Evolutionary conservation across 2,797 vertebrate genomes (phyloP).

Genomic region (Diceros bicornis): DNA sequence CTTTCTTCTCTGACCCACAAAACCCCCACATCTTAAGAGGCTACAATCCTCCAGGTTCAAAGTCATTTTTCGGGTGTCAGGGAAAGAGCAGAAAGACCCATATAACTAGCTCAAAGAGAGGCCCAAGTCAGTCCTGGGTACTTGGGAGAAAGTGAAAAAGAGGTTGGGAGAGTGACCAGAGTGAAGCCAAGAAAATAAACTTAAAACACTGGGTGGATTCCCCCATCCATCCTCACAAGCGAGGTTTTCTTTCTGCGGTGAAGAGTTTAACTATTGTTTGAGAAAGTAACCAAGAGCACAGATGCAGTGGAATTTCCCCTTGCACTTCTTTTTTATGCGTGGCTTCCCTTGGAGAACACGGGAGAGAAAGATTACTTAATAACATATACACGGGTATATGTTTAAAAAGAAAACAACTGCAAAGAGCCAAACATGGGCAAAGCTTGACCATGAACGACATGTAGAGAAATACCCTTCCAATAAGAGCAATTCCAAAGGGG

Average conservation of each 20-base stretch:
- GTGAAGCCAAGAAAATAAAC: slow-evolving; percentile 36
- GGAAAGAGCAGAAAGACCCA: background rate
- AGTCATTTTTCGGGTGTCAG: background rate
- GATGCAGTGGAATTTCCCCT: background rate
- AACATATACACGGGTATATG: background rate
- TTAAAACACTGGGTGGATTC: background rate
- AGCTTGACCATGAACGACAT: background rate
- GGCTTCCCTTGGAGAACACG: background rate
- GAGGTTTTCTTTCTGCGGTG: background rate
- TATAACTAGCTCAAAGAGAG: slow-evolving; percentile 9
- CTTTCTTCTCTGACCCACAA: slow-evolving; percentile 12
- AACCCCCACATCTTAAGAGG: background rate
- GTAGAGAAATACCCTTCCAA: slow-evolving; percentile 12
- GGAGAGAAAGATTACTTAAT: background rate
- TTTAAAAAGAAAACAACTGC: slow-evolving; percentile 43
- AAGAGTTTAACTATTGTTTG: slow-evolving; percentile 48
- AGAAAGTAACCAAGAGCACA: slow-evolving; percentile 35
- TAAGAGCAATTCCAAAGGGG: slow-evolving; percentile 43
- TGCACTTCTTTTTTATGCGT: background rate
- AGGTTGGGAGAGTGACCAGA: background rate
- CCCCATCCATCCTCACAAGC: background rate
- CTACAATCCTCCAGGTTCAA: background rate
- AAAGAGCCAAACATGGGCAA: slow-evolving; percentile 1
- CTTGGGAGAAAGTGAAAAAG: background rate
- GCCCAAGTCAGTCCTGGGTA: background rate